Conservation (phyloP, 2,113 vertebrate species). For the Meles meles region DNA sequence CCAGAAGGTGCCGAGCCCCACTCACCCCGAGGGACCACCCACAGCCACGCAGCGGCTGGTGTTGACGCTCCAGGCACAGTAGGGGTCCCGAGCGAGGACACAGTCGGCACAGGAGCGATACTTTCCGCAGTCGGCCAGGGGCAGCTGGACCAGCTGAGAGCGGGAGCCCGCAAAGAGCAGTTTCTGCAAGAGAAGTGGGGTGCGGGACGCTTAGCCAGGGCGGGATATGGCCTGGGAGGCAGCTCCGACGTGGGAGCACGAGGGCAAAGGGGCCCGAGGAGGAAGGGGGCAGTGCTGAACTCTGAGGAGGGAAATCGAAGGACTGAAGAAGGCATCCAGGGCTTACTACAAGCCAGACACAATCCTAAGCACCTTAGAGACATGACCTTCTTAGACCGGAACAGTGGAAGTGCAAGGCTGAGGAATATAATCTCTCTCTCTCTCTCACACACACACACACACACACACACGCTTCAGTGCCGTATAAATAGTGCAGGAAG, state of each 20-base stretch:
- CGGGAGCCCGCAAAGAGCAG: slow-evolving; percentile 93
- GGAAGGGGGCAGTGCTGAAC: neutral
- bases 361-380: slow-evolving; percentile 13
- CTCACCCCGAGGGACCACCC: slow-evolving; percentile 87
- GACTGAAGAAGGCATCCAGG: neutral
- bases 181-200: slow-evolving; percentile 81
- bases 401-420: neutral
- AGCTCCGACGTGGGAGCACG: rapidly evolving
- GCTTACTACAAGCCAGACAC: neutral
- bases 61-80: slow-evolving; percentile 94
- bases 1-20: slow-evolving; percentile 64
- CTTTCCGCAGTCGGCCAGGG: slow-evolving; percentile 92
- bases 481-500: neutral
- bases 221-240: rapidly evolving
- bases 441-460: neutral
- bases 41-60: slow-evolving; percentile 89
- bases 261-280: neutral
- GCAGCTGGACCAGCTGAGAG: slow-evolving; percentile 91
- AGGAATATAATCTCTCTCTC: neutral
- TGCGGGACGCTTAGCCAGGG: neutral
- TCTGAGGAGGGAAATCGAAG: neutral
- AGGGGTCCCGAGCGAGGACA: slow-evolving; percentile 93
- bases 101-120: slow-evolving; percentile 95
- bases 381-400: slow-evolving; percentile 16
- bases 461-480: neutral